Base-by-base conservation (phyloP, 1,140 invertebrate species). In the Pogonognathellus flavescens region DNA sequence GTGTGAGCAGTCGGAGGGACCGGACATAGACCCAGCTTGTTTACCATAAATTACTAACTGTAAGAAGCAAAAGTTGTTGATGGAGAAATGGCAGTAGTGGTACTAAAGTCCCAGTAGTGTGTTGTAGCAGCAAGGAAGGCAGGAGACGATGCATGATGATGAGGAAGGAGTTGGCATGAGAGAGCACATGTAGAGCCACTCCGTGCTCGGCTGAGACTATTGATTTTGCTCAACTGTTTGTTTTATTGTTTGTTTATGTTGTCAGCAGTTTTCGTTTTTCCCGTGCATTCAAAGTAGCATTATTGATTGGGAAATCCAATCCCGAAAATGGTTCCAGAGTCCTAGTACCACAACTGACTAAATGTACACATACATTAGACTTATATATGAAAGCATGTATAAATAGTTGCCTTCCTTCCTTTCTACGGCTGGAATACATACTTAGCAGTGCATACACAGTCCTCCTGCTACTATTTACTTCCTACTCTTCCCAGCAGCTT, bases 211-310 rank as follows among this genome's bases (percentile, higher is more conserved):
- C 83, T 85, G 85, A 88, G 83, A 86, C 81, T 88, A 88, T 88
- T 88, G 88, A 88, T 88, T 88, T 88, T 86, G 70, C 84, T 87
- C 88, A 86, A 87, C 86, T 88, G 88, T 88, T 88, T 88, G 88
- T 88, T 88, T 88, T 88, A 88, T 88, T 88, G 85, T 88, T 88
- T 88, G 88, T 88, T 88, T 88, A 88, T 88, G 85, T 88, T 88
- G 88, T 88, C 88, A 88, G 88, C 88, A 88, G 86, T 88, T 88
- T 88, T 88, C 82, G 55, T 86, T 87, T 88, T 86, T 86, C 86
- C 66, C 84, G 57, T 86, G 76, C 87, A 88, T 88, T 87, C 86
- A 88, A 88, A 88, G 86, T 88, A 87, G 85, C 81, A 80, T 81
- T 88, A 87, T 87, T 87, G 86, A 88, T 88, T 88, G 88, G 85